Evolutionary conservation across 2,797 vertebrate species (phyloP).

Genomic region (Champsocephalus gunnari): DNA sequence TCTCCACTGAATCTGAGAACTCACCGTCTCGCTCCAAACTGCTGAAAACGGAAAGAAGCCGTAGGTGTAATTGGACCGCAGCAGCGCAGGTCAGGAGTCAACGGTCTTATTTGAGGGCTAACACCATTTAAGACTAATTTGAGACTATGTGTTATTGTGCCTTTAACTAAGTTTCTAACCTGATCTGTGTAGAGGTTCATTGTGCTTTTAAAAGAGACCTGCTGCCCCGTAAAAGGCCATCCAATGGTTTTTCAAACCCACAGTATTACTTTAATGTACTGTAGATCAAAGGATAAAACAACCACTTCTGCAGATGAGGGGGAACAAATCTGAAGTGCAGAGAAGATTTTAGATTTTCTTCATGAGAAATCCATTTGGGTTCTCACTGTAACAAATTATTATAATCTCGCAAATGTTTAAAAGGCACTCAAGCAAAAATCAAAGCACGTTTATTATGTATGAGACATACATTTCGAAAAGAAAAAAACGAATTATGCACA

Average conservation of each 20-base stretch:
- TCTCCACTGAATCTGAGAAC: conserved; percentile 38
- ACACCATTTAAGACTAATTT: conserved; percentile 83
- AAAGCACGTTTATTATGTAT: conserved; percentile 31
- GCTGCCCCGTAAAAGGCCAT: conserved; percentile 76
- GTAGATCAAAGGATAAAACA: conserved; percentile 80
- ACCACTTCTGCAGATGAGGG: conserved; percentile 60
- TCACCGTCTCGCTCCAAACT: conserved; percentile 43
- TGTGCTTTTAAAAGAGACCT: conserved; percentile 81
- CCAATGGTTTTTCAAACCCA: conserved; percentile 81
- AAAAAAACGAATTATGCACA: not conserved
- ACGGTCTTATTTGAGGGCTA: conserved; percentile 80
- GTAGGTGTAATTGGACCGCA: conserved; percentile 77
- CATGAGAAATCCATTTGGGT: conserved; percentile 63
- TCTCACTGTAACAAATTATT: conserved; percentile 44
- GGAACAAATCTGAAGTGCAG: conserved; percentile 37
- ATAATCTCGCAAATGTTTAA: conserved; percentile 50
- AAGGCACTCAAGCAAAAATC: conserved; percentile 63
- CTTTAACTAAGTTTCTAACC: conserved; percentile 81
- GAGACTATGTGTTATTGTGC: conserved; percentile 78
- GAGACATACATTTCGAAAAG: conserved; percentile 5
- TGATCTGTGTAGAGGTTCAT: conserved; percentile 77
- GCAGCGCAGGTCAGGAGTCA: conserved; percentile 71
- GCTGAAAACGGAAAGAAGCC: conserved; percentile 59
- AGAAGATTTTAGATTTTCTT: conserved; percentile 70
- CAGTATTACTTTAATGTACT: conserved; percentile 80